These are phyloP conservation scores for Peromyscus polionotus DNA, from an alignment of 2,113 vertebrate genomes.

Conservation along the genomic window DNA sequence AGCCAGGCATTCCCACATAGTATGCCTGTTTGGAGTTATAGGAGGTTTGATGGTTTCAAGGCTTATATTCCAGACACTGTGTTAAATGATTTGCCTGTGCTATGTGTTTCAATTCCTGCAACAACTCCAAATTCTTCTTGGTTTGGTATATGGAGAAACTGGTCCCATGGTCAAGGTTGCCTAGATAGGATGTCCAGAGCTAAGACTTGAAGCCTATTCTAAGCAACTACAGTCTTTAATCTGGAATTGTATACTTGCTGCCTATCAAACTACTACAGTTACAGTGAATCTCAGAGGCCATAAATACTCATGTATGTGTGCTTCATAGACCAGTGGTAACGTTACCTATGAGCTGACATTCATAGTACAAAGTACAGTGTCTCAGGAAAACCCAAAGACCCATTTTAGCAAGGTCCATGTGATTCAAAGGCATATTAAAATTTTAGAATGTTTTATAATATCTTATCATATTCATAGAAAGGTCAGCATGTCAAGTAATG, in stretches of 20 bases:
- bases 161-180: neutral
- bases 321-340: neutral
- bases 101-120: neutral
- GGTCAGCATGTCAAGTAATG: neutral
- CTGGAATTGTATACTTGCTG: slow-evolving; percentile 15
- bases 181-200: neutral
- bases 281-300: slow-evolving; percentile 30
- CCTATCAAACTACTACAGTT: neutral
- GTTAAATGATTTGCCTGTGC: neutral
- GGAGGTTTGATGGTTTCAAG: neutral
- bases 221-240: slow-evolving; percentile 4
- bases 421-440: neutral
- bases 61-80: neutral
- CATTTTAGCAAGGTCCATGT: slow-evolving; percentile 14
- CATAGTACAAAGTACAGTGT: slow-evolving; percentile 8
- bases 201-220: neutral
- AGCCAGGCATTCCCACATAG: neutral
- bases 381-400: slow-evolving; percentile 1
- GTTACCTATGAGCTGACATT: slow-evolving; percentile 29
- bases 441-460: slow-evolving; percentile 42
- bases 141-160: slow-evolving; percentile 38
- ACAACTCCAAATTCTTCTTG: neutral
- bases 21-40: neutral
- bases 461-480: slow-evolving; percentile 14
- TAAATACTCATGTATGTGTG: neutral